Percentiles rank a stretch among this genome's conserved stretches.
These are phyloP conservation scores for Myoxocephalus aenaeus DNA, from an alignment of 2,797 vertebrate species.

Conservation along the genomic window DNA sequence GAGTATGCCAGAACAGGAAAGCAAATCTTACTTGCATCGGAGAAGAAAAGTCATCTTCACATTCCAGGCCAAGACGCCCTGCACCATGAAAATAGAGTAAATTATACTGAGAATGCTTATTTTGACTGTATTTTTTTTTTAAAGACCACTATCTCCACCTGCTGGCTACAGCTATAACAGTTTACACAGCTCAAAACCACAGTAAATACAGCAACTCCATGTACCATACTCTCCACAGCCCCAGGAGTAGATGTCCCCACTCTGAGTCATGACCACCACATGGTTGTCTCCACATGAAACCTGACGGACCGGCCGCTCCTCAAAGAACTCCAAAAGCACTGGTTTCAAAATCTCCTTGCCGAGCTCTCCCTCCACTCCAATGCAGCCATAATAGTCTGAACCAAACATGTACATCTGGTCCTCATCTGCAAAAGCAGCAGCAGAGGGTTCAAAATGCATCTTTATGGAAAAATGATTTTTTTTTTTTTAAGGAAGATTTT, in stretches of 20 bases:
- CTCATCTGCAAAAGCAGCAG: slow-evolving; percentile 86
- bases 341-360: slow-evolving; percentile 93
- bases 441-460: background rate
- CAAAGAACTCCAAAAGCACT: slow-evolving; percentile 92
- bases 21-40: slow-evolving; percentile 91
- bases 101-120: background rate
- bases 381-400: slow-evolving; percentile 97
- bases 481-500: slow-evolving; percentile 2
- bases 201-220: slow-evolving; percentile 26
- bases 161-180: slow-evolving; percentile 43
- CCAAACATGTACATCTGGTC: slow-evolving; percentile 98
- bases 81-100: slow-evolving; percentile 47
- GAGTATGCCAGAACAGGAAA: background rate
- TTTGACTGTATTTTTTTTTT: background rate
- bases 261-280: slow-evolving; percentile 92
- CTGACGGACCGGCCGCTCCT: slow-evolving; percentile 91
- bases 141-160: slow-evolving; percentile 50
- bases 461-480: background rate
- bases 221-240: slow-evolving; percentile 90
- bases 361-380: slow-evolving; percentile 89
- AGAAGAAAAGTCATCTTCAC: slow-evolving; percentile 94
- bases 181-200: background rate
- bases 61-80: slow-evolving; percentile 97
- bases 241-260: slow-evolving; percentile 93
- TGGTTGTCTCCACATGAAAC: slow-evolving; percentile 98